These are phyloP conservation scores for Drosophila planitibia DNA, from an alignment of 2,888 invertebrate species.

Conservation along the genomic window DNA sequence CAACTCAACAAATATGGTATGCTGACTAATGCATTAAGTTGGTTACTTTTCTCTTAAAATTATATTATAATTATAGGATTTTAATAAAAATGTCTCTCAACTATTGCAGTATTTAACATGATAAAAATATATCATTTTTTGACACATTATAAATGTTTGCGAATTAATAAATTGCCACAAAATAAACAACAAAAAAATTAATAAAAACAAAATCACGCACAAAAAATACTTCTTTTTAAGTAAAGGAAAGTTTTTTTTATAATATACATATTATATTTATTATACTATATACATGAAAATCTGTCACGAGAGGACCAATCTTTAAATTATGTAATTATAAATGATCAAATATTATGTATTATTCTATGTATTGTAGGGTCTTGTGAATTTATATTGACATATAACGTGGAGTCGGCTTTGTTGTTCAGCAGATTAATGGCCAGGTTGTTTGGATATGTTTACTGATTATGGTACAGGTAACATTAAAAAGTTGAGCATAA, in stretches of 20 bases:
- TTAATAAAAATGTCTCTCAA: neutral
- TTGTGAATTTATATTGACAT: no score
- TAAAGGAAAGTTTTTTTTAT: neutral
- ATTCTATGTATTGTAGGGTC: neutral
- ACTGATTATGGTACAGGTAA: neutral
- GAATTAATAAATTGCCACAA: neutral
- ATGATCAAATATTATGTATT: neutral
- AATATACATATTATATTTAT: no score
- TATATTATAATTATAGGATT: neutral
- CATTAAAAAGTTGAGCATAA: neutral
- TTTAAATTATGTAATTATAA: neutral
- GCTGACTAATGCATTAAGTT: neutral
- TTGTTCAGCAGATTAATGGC: no score
- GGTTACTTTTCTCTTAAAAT: neutral
- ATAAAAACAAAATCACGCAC: neutral
- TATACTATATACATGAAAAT: neutral
- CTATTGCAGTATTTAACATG: neutral
- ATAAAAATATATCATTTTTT: neutral
- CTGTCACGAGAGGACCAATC: neutral
- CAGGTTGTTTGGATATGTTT: no score
- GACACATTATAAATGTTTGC: neutral
- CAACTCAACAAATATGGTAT: slow-evolving; percentile 11
- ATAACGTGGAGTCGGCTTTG: no score
- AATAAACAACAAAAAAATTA: neutral
- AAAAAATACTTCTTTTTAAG: neutral